These are phyloP conservation scores for Pangasius krempfi DNA, from an alignment of 2,797 vertebrate genomes.

Conservation along the genomic window DNA sequence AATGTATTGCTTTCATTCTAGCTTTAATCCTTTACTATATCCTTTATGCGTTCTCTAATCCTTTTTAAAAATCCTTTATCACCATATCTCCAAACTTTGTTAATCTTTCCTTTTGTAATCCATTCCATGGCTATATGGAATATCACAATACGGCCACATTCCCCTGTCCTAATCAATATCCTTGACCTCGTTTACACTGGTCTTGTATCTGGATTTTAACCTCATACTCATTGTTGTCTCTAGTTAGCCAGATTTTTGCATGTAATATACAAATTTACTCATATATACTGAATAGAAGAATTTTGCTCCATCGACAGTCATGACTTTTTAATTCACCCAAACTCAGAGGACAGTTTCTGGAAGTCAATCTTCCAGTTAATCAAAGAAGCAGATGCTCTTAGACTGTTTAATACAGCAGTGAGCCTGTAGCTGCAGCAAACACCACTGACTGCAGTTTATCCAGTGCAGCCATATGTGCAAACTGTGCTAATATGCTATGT, in stretches of 20 bases:
- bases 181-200: neutral
- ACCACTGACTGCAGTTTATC: neutral
- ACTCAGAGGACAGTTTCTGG: neutral
- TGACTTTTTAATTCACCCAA: neutral
- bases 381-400: neutral
- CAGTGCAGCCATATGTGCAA: neutral
- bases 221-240: neutral
- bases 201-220: neutral
- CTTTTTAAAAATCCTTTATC: neutral
- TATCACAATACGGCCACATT: neutral
- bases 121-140: neutral
- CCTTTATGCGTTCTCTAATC: neutral
- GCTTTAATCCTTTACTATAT: slow-evolving; percentile 12
- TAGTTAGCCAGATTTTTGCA: no score
- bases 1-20: slow-evolving; percentile 23
- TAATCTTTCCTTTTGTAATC: slow-evolving; percentile 2
- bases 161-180: neutral
- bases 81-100: slow-evolving; percentile 1
- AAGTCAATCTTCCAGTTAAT: neutral
- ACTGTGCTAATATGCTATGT: neutral
- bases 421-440: neutral
- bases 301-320: neutral
- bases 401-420: neutral
- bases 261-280: neutral
- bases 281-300: neutral